A percentile compares a stretch with the other conserved stretches of the same genome.
Evolutionary conservation across 2,888 invertebrate genomes (phyloP).

Genomic region (Trypoxylon attenuatum): DNA sequence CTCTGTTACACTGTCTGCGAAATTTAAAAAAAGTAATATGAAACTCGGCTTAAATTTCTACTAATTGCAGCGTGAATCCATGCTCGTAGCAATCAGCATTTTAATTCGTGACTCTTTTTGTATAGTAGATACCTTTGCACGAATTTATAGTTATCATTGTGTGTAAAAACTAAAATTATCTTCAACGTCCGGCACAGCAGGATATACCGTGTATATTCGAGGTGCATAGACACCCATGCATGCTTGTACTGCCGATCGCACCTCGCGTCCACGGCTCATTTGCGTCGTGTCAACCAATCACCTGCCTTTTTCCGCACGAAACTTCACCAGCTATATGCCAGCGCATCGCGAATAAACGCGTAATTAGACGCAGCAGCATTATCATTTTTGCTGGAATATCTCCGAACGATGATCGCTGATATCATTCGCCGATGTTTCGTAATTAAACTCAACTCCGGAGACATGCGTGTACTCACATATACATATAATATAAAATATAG

Average conservation of each 20-base stretch:
- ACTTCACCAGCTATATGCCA: conserved; percentile 2
- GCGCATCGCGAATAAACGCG: conserved; percentile 11
- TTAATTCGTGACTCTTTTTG: too few relatives aligned
- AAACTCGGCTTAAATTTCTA: too few relatives aligned
- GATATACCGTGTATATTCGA: background rate
- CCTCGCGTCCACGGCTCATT: conserved; percentile 33
- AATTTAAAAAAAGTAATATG: too few relatives aligned
- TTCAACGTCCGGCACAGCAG: too few relatives aligned
- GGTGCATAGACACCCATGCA: background rate
- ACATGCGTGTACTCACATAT: too few relatives aligned
- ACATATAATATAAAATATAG: too few relatives aligned
- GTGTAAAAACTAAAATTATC: too few relatives aligned
- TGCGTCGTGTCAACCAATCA: conserved; percentile 55
- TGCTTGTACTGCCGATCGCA: background rate
- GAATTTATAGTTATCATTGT: too few relatives aligned
- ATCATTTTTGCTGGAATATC: conserved; percentile 29
- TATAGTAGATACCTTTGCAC: too few relatives aligned
- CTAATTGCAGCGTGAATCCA: too few relatives aligned
- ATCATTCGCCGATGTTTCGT: conserved; percentile 19
- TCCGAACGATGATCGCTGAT: background rate
- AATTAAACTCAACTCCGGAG: conserved; percentile 35
- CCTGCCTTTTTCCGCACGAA: conserved; percentile 49
- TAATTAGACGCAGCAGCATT: conserved; percentile 46
- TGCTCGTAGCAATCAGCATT: too few relatives aligned
- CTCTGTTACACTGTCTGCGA: too few relatives aligned